Evolutionary conservation across 2,113 vertebrate genomes (phyloP).

Genomic region (Phoenicopterus ruber): DNA sequence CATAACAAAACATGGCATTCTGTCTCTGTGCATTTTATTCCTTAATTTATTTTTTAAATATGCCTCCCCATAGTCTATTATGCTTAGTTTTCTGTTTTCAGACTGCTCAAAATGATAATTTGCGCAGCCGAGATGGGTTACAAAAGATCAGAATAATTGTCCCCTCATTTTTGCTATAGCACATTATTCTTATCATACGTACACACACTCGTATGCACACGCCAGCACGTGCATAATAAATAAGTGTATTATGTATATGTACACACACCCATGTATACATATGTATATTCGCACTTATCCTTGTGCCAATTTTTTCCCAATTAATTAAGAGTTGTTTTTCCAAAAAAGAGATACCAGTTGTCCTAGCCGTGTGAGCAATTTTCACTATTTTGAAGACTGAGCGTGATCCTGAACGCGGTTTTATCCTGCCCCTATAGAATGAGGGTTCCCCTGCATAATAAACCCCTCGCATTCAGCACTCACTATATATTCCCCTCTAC

Average conservation of each 20-base stretch:
- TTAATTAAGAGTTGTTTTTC: conserved; percentile 5
- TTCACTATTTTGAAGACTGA: neutral
- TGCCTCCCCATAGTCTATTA: neutral
- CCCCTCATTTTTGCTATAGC: conserved; percentile 8
- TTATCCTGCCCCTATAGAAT: neutral
- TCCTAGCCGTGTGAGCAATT: neutral
- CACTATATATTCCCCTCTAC: neutral
- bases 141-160: conserved; percentile 16
- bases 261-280: neutral
- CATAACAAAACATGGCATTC: conserved; percentile 14
- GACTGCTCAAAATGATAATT: conserved; percentile 14
- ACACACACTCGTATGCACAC: neutral
- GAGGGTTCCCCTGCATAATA: neutral
- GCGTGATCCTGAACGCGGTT: neutral
- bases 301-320: neutral
- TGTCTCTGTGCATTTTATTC: conserved; percentile 20
- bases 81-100: neutral
- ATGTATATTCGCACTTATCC: neutral
- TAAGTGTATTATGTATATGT: neutral
- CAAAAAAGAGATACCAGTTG: neutral
- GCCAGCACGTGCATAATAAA: neutral
- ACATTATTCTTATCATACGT: conserved; percentile 45
- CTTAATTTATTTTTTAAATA: conserved; percentile 24
- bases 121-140: neutral
- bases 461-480: neutral